These are phyloP conservation scores for Platyscelio sp. DNA, from an alignment of 2,888 invertebrate species.

Conservation along the genomic window DNA sequence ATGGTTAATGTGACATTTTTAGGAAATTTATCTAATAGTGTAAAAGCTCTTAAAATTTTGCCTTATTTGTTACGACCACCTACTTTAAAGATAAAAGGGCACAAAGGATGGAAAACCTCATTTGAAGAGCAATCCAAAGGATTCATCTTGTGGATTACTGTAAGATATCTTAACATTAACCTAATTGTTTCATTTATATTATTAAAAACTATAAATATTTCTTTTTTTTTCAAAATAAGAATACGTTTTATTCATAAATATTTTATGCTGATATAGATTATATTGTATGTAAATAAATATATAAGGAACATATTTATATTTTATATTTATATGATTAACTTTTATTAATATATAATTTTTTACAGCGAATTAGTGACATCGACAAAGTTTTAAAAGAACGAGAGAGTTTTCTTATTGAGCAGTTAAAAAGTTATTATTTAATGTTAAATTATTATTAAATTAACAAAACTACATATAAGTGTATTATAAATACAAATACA, in stretches of 20 bases:
- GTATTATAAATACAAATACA: too few relatives aligned
- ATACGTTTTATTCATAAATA: too few relatives aligned
- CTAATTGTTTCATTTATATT: too few relatives aligned
- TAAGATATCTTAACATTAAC: too few relatives aligned
- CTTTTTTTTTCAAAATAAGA: too few relatives aligned
- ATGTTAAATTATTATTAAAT: too few relatives aligned
- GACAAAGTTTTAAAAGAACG: background rate
- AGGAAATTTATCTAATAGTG: background rate
- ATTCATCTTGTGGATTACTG: background rate
- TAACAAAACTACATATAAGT: conserved; percentile 32
- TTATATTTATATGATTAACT: background rate
- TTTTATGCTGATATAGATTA: too few relatives aligned
- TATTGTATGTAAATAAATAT: too few relatives aligned
- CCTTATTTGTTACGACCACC: conserved; percentile 2
- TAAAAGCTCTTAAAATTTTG: background rate
- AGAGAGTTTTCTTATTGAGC: background rate
- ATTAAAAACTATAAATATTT: too few relatives aligned
- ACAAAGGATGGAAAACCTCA: background rate
- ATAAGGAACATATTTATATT: too few relatives aligned
- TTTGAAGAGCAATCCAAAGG: background rate
- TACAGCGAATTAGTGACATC: background rate
- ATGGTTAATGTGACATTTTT: background rate
- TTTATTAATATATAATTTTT: too few relatives aligned
- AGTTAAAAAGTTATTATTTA: too few relatives aligned
- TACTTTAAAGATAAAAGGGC: background rate